phyloP scores from a whole-genome alignment of 2,797 vertebrate species.

The Acrossocheilus wenchowensis region DNA sequence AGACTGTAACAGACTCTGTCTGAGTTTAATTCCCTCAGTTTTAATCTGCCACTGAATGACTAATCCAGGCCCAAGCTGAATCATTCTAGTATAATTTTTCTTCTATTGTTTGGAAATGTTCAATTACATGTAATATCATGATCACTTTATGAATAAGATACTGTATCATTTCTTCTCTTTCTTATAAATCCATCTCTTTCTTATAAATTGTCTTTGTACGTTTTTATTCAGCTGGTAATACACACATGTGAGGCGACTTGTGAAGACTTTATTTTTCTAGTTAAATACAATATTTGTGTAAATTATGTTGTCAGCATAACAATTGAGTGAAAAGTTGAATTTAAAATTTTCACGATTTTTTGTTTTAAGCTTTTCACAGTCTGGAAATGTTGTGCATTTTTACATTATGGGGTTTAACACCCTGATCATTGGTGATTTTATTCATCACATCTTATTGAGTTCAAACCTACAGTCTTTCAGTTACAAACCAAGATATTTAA shows the following conservation, averaged over 20 bases:
- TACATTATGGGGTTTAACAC: neutral
- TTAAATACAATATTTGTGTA: neutral
- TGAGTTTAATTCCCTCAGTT: neutral
- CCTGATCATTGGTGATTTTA: neutral
- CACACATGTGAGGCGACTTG: neutral
- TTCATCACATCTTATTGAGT: neutral
- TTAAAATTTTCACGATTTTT: neutral
- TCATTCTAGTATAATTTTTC: slow-evolving; percentile 20
- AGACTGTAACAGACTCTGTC: neutral
- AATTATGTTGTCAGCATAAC: neutral
- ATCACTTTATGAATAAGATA: slow-evolving; percentile 36
- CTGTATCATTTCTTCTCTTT: slow-evolving; percentile 10
- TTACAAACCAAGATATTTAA: neutral
- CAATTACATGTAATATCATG: slow-evolving; percentile 19
- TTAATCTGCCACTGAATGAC: slow-evolving; percentile 47
- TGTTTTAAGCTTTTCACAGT: neutral
- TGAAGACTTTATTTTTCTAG: neutral
- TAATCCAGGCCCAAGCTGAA: slow-evolving; percentile 5
- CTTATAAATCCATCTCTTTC: slow-evolving; percentile 28
- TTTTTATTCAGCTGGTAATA: neutral
- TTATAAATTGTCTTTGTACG: slow-evolving; percentile 8
- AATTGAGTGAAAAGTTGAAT: neutral
- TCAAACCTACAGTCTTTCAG: neutral
- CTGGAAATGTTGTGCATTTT: neutral
- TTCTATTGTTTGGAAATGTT: slow-evolving; percentile 20